These are phyloP conservation scores for Suncus etruscus DNA, from an alignment of 2,113 vertebrate species.

Conservation along the genomic window DNA sequence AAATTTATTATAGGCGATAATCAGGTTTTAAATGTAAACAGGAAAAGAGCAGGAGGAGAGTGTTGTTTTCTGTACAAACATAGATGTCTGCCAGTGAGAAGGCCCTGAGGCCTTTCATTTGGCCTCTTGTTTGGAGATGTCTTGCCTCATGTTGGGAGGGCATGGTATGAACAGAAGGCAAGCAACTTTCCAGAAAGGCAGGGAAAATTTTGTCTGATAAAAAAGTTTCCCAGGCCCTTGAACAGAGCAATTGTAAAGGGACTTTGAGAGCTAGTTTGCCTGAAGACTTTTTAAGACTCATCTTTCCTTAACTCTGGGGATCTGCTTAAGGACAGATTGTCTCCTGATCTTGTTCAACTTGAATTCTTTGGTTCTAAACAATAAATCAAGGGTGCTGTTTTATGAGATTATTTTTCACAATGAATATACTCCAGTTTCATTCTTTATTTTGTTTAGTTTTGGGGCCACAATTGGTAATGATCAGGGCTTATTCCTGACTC, in stretches of 20 bases:
- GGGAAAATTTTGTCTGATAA: slow-evolving; percentile 7
- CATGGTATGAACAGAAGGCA: background rate
- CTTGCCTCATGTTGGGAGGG: background rate
- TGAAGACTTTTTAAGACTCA: background rate
- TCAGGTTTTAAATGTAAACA: background rate
- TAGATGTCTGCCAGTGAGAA: background rate
- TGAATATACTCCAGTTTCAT: slow-evolving; percentile 17
- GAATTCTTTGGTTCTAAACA: slow-evolving; percentile 60
- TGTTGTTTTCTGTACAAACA: background rate
- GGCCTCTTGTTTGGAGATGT: background rate
- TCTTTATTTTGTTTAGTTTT: background rate
- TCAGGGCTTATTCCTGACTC: too few species aligned
- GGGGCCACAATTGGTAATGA: too few species aligned
- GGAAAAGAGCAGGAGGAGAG: background rate
- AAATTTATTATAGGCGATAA: background rate
- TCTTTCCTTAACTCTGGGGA: background rate
- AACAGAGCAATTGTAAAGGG: background rate
- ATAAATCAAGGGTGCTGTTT: background rate
- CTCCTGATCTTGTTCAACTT: slow-evolving; percentile 55
- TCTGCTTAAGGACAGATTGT: slow-evolving; percentile 29
- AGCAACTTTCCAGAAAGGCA: background rate
- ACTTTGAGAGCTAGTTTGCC: background rate
- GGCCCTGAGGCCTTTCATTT: background rate
- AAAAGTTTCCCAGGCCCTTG: background rate
- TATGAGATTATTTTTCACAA: background rate